Conservation (phyloP, 2,888 invertebrate species). For the Pyralis farinalis region DNA sequence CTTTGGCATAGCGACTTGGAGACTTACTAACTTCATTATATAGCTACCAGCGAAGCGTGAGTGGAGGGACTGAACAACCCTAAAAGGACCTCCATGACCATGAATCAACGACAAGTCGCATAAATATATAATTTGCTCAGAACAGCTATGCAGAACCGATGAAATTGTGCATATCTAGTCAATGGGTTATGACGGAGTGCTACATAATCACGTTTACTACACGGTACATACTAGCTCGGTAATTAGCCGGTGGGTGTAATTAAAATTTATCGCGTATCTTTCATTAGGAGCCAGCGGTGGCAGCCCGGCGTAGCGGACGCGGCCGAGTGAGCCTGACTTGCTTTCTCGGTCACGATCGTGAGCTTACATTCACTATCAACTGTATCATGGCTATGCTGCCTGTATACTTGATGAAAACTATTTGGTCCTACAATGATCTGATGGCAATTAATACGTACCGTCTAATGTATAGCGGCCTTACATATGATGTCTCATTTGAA, state of each 20-base stretch:
- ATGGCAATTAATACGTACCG: no score
- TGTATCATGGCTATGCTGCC: slow-evolving; percentile 23
- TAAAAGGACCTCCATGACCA: no score
- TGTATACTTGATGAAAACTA: no score
- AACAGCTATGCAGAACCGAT: slow-evolving; percentile 23
- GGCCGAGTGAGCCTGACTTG: slow-evolving; percentile 46
- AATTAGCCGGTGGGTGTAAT: slow-evolving; percentile 59
- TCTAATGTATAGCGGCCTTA: no score
- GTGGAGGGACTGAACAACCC: no score
- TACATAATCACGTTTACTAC: slow-evolving; percentile 32
- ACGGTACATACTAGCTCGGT: slow-evolving; percentile 25
- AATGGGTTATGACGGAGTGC: slow-evolving; percentile 40
- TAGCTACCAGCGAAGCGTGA: no score
- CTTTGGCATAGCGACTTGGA: no score
- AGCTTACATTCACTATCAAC: slow-evolving; percentile 49
- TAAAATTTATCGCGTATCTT: slow-evolving; percentile 65
- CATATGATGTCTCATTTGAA: no score
- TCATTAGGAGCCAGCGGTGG: slow-evolving; percentile 44
- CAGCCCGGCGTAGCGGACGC: slow-evolving; percentile 43
- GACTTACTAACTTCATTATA: no score
- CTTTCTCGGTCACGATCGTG: slow-evolving; percentile 53
- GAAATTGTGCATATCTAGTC: slow-evolving; percentile 54
- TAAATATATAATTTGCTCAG: no score
- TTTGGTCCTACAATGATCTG: no score
- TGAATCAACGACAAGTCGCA: no score